Percentiles rank a stretch among this genome's conserved stretches.
Evolutionary conservation across 92 coral and sea anemone species (phyloP).

Genomic region (Phenganax stokvisi): DNA sequence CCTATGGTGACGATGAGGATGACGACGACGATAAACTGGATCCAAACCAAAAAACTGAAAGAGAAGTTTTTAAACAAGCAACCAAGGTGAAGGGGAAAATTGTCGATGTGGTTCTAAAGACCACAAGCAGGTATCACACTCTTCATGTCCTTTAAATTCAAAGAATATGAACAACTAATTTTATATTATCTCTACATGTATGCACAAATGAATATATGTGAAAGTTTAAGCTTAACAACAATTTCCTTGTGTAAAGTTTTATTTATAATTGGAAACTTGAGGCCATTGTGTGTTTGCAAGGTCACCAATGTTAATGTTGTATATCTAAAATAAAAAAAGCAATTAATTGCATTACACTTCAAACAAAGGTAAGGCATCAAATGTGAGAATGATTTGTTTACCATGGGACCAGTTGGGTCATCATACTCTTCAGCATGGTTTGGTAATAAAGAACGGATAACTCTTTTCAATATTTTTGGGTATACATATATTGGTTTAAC

Average conservation of each 20-base stretch:
- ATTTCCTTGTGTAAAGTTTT: background rate
- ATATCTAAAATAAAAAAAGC: conserved; percentile 43
- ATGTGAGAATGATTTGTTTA: background rate
- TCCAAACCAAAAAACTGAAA: background rate
- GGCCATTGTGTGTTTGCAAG: conserved; percentile 52
- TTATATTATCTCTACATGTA: background rate
- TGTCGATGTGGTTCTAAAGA: conserved; percentile 35
- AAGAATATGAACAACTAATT: background rate
- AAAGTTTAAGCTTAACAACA: background rate
- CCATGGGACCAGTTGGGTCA: conserved; percentile 22
- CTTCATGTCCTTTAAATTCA: conserved; percentile 26
- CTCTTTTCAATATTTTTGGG: conserved; percentile 7
- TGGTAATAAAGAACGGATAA: conserved; percentile 10
- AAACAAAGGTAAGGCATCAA: conserved; percentile 15
- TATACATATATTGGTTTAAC: conserved; percentile 29
- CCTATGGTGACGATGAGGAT: background rate
- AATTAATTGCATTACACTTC: conserved; percentile 16
- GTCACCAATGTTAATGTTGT: conserved; percentile 52
- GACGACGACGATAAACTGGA: background rate
- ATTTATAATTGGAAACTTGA: background rate
- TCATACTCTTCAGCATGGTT: background rate
- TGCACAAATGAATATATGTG: background rate
- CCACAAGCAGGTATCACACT: conserved; percentile 24
- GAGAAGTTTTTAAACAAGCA: background rate
- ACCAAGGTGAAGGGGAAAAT: background rate